These are phyloP conservation scores for Rhagoletis pomonella DNA, from an alignment of 1,140 invertebrate genomes.

Conservation along the genomic window DNA sequence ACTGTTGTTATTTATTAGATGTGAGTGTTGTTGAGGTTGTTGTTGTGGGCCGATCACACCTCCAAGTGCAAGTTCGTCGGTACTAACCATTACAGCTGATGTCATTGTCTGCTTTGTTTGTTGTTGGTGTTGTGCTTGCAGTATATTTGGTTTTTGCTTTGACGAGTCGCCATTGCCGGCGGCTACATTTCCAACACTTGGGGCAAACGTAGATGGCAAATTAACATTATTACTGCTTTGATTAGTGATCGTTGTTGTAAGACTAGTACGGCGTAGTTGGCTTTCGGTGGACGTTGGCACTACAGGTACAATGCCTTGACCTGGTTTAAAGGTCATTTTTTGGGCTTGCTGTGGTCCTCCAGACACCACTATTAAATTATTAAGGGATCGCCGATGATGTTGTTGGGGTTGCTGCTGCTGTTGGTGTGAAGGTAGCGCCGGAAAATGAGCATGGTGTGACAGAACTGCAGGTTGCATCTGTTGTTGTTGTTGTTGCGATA, in stretches of 20 bases:
- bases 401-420: constrained; percentile 69
- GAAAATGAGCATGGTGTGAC: constrained; percentile 63
- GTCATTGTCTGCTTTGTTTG: constrained; percentile 72
- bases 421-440: constrained; percentile 52
- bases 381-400: constrained; percentile 71
- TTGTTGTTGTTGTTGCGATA: constrained; percentile 71
- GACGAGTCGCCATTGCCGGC: not conserved
- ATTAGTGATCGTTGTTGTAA: constrained; percentile 61
- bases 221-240: constrained; percentile 51
- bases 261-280: constrained; percentile 64
- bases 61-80: constrained; percentile 57
- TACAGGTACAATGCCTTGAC: constrained; percentile 66
- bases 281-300: constrained; percentile 48
- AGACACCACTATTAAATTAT: constrained; percentile 71
- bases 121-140: constrained; percentile 52
- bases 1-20: constrained; percentile 68
- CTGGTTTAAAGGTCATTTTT: constrained; percentile 68
- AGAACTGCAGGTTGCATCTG: constrained; percentile 66
- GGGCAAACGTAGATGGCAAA: constrained; percentile 8
- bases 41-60: constrained; percentile 57
- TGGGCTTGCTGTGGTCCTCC: constrained; percentile 70
- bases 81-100: constrained; percentile 73
- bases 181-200: not conserved
- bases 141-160: constrained; percentile 22
- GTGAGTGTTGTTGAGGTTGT: constrained; percentile 50